Conservation (phyloP, 2,888 invertebrate genomes). For the Drosophila buzzatii region DNA sequence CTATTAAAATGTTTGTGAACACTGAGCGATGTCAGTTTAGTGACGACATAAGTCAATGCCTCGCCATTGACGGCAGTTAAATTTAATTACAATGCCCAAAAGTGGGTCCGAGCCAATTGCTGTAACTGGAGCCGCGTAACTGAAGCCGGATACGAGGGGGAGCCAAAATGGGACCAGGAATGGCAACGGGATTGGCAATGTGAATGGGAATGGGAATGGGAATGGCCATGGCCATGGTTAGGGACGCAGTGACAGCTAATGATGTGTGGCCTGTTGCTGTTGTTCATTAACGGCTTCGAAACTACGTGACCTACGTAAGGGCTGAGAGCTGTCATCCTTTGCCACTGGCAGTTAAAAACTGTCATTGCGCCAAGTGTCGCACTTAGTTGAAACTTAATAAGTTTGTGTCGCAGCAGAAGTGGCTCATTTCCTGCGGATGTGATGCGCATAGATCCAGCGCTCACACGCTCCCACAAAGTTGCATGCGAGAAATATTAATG, state of each 20-base stretch:
- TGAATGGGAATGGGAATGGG: background rate
- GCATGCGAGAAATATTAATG: constrained; percentile 67
- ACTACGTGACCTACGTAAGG: constrained; percentile 59
- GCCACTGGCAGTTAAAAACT: constrained; percentile 33
- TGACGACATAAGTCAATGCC: constrained; percentile 44
- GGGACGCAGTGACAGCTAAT: constrained; percentile 47
- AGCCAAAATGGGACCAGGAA: background rate
- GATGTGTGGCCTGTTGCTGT: constrained; percentile 56
- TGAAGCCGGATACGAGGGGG: background rate
- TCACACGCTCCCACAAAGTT: constrained; percentile 41
- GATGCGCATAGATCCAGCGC: constrained; percentile 43
- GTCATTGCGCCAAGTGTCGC: constrained; percentile 55
- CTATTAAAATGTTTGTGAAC: constrained; percentile 29
- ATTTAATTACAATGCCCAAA: constrained; percentile 74
- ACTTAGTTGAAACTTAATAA: constrained; percentile 75
- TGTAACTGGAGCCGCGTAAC: constrained; percentile 61
- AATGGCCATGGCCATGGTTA: background rate
- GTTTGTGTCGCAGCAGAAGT: constrained; percentile 44
- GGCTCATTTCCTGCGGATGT: constrained; percentile 72
- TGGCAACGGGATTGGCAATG: background rate
- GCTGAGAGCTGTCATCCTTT: constrained; percentile 31
- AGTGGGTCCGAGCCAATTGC: constrained; percentile 45
- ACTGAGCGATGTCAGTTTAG: constrained; percentile 30
- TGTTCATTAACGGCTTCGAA: constrained; percentile 61
- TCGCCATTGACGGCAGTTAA: constrained; percentile 59